phyloP scores from a whole-genome alignment of 2,888 invertebrate genomes.

The Meiosimyza decipiens region DNA sequence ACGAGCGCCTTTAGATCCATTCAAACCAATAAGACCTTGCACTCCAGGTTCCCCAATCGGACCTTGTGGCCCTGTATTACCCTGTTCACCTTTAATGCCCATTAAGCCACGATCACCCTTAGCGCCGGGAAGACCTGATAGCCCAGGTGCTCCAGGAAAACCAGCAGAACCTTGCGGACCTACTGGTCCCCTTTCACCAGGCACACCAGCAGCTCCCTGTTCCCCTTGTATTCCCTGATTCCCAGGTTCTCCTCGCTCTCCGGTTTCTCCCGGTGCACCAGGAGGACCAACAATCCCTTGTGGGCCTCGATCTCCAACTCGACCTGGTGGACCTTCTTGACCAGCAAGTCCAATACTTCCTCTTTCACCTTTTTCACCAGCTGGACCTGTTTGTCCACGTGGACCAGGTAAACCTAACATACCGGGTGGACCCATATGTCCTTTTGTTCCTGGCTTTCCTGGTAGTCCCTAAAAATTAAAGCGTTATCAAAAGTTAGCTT shows the following conservation, averaged over 20 bases:
- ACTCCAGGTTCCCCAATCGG: conserved; percentile 70
- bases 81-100: conserved; percentile 81
- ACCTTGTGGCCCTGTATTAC: conserved; percentile 72
- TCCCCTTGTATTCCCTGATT: conserved; percentile 78
- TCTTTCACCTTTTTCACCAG: conserved; percentile 74
- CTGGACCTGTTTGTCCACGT: conserved; percentile 74
- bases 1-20: conserved; percentile 79
- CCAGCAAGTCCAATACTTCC: conserved; percentile 76
- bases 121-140: conserved; percentile 76
- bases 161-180: conserved; percentile 79
- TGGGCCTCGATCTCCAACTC: conserved; percentile 80
- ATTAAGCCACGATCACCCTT: conserved; percentile 80
- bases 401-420: conserved; percentile 83
- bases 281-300: conserved; percentile 80
- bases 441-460: conserved; percentile 79
- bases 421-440: conserved; percentile 81
- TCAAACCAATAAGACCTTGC: conserved; percentile 70
- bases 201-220: conserved; percentile 77
- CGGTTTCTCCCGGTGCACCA: conserved; percentile 84
- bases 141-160: conserved; percentile 76
- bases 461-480: conserved; percentile 66
- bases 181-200: conserved; percentile 79
- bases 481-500: too few relatives aligned
- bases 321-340: conserved; percentile 77
- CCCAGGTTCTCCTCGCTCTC: conserved; percentile 82